Evolutionary conservation across 2,888 invertebrate genomes (phyloP).

Genomic region (Scelioninae gen. 1): DNA sequence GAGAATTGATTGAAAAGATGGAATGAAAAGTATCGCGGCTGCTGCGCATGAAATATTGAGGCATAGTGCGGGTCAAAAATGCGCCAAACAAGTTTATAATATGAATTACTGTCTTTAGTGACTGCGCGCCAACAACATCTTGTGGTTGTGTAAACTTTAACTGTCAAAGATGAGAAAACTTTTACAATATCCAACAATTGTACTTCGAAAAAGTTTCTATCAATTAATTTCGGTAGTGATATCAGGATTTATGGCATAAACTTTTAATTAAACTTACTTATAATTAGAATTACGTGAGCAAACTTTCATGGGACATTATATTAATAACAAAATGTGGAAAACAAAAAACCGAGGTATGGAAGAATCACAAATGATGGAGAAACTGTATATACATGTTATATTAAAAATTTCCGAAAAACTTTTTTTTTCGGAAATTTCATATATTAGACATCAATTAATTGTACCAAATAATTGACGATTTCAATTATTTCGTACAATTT

Average conservation of each 20-base stretch:
- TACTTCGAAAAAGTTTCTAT: conserved; percentile 66
- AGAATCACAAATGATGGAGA: neutral
- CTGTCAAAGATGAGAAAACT: conserved; percentile 70
- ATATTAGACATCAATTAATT: too few relatives aligned
- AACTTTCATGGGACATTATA: conserved; percentile 41
- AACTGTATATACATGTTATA: too few relatives aligned
- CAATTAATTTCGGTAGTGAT: conserved; percentile 68
- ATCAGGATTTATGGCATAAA: conserved; percentile 64
- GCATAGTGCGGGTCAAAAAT: conserved; percentile 38
- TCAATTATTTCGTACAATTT: too few relatives aligned
- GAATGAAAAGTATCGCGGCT: conserved; percentile 35
- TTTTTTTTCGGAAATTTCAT: too few relatives aligned
- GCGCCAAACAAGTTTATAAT: conserved; percentile 55
- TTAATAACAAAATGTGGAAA: conserved; percentile 46
- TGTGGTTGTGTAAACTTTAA: conserved; percentile 63
- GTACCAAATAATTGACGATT: too few relatives aligned
- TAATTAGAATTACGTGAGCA: conserved; percentile 57
- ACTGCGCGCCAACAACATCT: conserved; percentile 44
- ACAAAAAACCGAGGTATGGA: neutral
- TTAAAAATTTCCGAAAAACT: neutral
- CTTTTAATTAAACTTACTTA: conserved; percentile 65
- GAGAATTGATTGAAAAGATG: conserved; percentile 66
- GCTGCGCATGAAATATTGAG: conserved; percentile 51
- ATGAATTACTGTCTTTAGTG: conserved; percentile 60
- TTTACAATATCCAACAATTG: conserved; percentile 70